Evolutionary conservation across 2,113 vertebrate genomes (phyloP).

Genomic region (Vulpes vulpes): DNA sequence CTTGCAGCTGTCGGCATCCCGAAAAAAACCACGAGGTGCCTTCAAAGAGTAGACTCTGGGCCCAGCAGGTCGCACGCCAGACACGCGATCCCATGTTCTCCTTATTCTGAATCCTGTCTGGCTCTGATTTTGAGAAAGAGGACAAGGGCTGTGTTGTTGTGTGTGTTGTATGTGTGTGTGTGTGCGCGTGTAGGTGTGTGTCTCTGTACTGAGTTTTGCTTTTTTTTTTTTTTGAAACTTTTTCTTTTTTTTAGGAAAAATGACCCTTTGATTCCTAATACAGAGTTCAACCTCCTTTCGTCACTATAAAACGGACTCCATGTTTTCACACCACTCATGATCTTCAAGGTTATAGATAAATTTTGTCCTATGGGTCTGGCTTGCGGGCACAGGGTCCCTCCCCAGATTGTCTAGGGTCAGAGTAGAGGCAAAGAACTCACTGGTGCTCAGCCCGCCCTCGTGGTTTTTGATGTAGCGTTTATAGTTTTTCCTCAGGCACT

Average conservation of each 20-base stretch:
- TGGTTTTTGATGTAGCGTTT: constrained; percentile 97
- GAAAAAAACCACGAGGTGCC: constrained; percentile 77
- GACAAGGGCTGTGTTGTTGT: constrained; percentile 77
- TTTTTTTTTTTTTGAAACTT: constrained; percentile 46
- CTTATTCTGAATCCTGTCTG: constrained; percentile 79
- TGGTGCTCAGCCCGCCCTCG: constrained; percentile 93
- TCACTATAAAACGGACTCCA: constrained; percentile 99
- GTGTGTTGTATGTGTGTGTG: background rate
- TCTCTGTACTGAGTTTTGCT: background rate
- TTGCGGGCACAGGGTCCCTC: constrained; percentile 91
- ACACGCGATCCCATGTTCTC: constrained; percentile 53
- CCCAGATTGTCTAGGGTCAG: constrained; percentile 94
- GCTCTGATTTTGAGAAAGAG: constrained; percentile 81
- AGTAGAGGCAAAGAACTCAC: constrained; percentile 96
- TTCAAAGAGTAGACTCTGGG: constrained; percentile 72
- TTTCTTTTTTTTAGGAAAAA: constrained; percentile 84
- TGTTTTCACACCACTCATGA: constrained; percentile 98
- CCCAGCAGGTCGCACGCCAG: constrained; percentile 35
- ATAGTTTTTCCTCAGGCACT: constrained; percentile 97
- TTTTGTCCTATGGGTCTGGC: constrained; percentile 94
- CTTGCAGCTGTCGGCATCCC: constrained; percentile 61
- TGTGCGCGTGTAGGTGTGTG: constrained; percentile 37
- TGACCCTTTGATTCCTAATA: constrained; percentile 83
- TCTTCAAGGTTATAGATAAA: constrained; percentile 99
- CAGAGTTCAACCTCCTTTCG: constrained; percentile 80